Base-by-base conservation (phyloP, 2,113 vertebrate species). In the Pipa parva region DNA sequence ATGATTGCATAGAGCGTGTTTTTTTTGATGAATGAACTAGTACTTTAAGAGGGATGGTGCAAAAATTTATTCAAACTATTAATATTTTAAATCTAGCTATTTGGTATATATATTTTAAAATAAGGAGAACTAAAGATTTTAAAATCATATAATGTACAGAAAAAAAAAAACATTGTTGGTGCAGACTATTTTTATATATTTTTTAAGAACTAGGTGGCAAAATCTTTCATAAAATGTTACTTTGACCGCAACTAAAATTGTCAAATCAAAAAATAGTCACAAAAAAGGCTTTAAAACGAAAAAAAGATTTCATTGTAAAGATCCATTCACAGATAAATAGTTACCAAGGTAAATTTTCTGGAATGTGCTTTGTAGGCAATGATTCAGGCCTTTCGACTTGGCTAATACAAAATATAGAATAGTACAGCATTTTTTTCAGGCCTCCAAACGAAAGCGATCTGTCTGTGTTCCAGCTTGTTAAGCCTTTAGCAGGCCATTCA, bases 391-490 rank as follows among this genome's bases (percentile, higher is more conserved):
- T 28, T 59, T 67, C 49, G 28, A 59, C 55, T 67, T 45, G 37
- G 55, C 29, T 59, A 68, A 59, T 59, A 59, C 64, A 59, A 59
- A 27, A 59, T 68, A 59, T 68, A 51, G 64, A 59, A 68, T 27
- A 26, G 45, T 18, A 51, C 42, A 51, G 64, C 45, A 59, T 68
- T 68, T 68, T n/a, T n/a, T 59, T 68, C 45, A 48, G 24, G 5
- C 12, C 20, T 51, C 56, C 33, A 68, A 50, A 28, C 22, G 28
- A 68, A 67, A 68, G 64, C 64, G 59, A 59, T 68, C 64, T 68
- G 64, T 59, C 64, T 68, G 55, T 59, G 64, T 59, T 68, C 45
- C 56, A 59, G 65, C 56, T 69, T 60, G 65, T 69, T 69, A 69
- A 60, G 56, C 49, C 65, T 59, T 69, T 69, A 69, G 65, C 65